Evolutionary conservation across 2,113 vertebrate genomes (phyloP).

Genomic region (Oryzias javanicus): DNA sequence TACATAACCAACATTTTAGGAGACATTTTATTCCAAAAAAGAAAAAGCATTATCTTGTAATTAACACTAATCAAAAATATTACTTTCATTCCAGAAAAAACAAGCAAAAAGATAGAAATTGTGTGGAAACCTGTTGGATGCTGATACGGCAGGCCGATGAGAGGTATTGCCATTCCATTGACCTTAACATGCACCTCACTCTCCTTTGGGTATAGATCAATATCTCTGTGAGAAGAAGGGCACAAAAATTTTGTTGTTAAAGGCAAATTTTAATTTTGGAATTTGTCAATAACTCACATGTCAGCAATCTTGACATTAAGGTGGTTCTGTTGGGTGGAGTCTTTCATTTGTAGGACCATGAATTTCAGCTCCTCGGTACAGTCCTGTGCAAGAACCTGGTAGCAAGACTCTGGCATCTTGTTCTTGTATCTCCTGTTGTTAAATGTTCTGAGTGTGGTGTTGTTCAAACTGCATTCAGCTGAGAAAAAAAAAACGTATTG

Average conservation of each 20-base stretch:
- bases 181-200: slow-evolving; percentile 49
- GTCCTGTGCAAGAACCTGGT: slow-evolving; percentile 81
- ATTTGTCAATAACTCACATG: slow-evolving; percentile 70
- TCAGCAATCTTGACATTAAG: slow-evolving; percentile 76
- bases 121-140: slow-evolving; percentile 54
- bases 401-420: slow-evolving; percentile 75
- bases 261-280: not conserved
- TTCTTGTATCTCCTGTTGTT: slow-evolving; percentile 71
- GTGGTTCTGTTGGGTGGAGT: slow-evolving; percentile 49
- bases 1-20: not conserved
- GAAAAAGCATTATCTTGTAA: too few species aligned
- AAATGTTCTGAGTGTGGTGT: slow-evolving; percentile 74
- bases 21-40: too few species aligned
- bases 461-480: slow-evolving; percentile 57
- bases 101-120: not conserved
- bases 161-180: slow-evolving; percentile 62
- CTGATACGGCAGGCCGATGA: slow-evolving; percentile 57
- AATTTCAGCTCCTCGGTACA: slow-evolving; percentile 81
- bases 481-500: not conserved
- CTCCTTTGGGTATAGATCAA: slow-evolving; percentile 49
- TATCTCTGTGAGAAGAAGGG: slow-evolving; percentile 45
- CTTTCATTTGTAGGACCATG: slow-evolving; percentile 78
- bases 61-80: too few species aligned
- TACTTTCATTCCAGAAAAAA: not conserved
- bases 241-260: not conserved